phyloP scores from a whole-genome alignment of 2,888 invertebrate genomes.

The Dicycla oo region DNA sequence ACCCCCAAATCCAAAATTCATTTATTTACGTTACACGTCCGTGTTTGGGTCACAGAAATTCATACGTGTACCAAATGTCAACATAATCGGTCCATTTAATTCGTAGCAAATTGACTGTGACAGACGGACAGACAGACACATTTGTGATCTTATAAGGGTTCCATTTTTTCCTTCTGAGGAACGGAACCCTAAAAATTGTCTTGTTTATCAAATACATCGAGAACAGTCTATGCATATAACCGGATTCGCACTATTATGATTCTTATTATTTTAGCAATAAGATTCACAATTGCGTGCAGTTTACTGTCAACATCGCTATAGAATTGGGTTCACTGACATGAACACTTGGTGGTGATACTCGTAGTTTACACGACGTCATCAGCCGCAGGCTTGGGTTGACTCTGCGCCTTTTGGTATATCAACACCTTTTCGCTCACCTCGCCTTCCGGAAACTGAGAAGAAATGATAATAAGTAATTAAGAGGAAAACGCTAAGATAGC shows the following conservation, averaged over 20 bases:
- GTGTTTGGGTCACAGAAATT: no score
- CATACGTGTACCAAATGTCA: no score
- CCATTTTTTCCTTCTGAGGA: no score
- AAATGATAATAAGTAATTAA: not conserved
- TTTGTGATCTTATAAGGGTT: no score
- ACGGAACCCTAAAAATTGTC: no score
- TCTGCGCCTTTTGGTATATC: conserved; percentile 77
- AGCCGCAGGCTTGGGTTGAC: conserved; percentile 61
- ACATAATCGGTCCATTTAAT: no score
- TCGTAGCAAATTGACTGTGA: no score
- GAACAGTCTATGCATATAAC: conserved; percentile 54
- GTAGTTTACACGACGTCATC: conserved; percentile 74
- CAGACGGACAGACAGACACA: no score
- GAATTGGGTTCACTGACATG: conserved; percentile 50
- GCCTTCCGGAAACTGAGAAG: conserved; percentile 82
- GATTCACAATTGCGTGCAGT: conserved; percentile 23
- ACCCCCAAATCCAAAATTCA: no score
- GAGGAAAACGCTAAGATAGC: no score
- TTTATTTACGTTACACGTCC: no score
- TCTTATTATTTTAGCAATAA: conserved; percentile 20
- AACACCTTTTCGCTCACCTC: conserved; percentile 83
- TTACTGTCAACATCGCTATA: conserved; percentile 41
- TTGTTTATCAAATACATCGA: not conserved
- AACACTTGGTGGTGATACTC: conserved; percentile 32
- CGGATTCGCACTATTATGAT: conserved; percentile 24